Evolutionary conservation across 1,140 invertebrate genomes (phyloP).

Genomic region (Gonioctena quinquepunctata): DNA sequence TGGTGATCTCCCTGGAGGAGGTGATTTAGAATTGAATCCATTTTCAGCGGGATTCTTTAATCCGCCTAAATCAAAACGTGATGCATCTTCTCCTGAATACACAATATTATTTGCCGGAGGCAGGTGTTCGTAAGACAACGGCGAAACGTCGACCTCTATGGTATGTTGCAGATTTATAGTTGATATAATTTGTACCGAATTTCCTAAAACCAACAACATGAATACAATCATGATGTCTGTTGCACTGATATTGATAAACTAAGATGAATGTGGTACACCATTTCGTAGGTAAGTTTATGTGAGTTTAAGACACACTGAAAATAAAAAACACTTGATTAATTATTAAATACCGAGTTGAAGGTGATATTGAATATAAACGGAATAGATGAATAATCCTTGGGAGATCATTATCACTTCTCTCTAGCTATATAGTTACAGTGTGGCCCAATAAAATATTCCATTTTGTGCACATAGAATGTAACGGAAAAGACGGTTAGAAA

Average conservation of each 20-base stretch:
- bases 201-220: slow-evolving; percentile 37
- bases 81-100: background rate
- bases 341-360: too few species aligned
- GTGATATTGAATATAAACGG: too few species aligned
- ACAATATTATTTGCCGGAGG: slow-evolving; percentile 17
- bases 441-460: too few species aligned
- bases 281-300: background rate
- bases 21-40: too few species aligned
- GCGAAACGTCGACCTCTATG: slow-evolving; percentile 35
- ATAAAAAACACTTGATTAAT: background rate
- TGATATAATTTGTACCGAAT: slow-evolving; percentile 39
- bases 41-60: background rate
- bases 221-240: background rate
- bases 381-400: too few species aligned
- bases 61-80: background rate
- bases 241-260: background rate
- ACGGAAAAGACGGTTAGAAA: too few species aligned
- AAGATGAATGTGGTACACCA: background rate
- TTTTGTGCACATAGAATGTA: too few species aligned
- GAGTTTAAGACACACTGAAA: background rate
- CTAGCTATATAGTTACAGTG: too few species aligned
- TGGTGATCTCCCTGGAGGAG: slow-evolving; percentile 3
- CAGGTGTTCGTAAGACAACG: slow-evolving; percentile 20
- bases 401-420: too few species aligned
- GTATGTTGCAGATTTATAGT: slow-evolving; percentile 49